Evolutionary conservation across 2,797 vertebrate genomes (phyloP), one percentile per base, ranked within the genome.

Genomic region (Peromyscus melanophrys): DNA sequence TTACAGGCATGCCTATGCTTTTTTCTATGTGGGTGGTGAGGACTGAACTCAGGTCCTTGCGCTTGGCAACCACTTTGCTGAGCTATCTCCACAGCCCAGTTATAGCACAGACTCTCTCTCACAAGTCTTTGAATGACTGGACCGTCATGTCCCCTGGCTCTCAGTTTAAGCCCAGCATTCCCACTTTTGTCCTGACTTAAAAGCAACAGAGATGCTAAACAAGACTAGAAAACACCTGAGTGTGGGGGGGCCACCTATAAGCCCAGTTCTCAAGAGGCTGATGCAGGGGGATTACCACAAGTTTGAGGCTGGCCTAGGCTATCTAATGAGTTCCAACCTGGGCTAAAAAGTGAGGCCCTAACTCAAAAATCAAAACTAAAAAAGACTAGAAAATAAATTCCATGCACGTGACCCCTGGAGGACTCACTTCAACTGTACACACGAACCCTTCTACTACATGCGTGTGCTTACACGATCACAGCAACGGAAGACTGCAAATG

Each of bases 371-470:
- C n/a, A 31, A 46, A 31, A 63, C 81, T 27, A 63, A 43, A 61
- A 61, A 71, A 97, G 34, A 76, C 34, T 89, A 92, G n/a, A 95
- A 92, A 96, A 49, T 21, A 90, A 91, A 61, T 81, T 71, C 21
- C 89, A 84, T 27, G 19, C 63, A 89, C 85, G 14, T 80, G 91
- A 86, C 31, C 78, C 40, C n/a, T 91, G 89, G 94, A 87, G 10
- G 55, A 89, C 49, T 92, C 37, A 89, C 55, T 94, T 91, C 21
- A 92, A 67, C 25, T 75, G 49, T 4, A 94, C 2, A 94, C 25
- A 80, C 46, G 86, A 93, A 83, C 37, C 63, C 19, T 92, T 27
- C 43, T 25, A 43, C 67, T 83, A 34, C 29, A 14, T 17, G 12
- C 73, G 16, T 49, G 31, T 78, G 31, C 46, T 80, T 84, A 85